A percentile compares a stretch with the other conserved stretches of the same genome.
phyloP scores from a whole-genome alignment of 2,113 vertebrate genomes.

The Anoplopoma fimbria region DNA sequence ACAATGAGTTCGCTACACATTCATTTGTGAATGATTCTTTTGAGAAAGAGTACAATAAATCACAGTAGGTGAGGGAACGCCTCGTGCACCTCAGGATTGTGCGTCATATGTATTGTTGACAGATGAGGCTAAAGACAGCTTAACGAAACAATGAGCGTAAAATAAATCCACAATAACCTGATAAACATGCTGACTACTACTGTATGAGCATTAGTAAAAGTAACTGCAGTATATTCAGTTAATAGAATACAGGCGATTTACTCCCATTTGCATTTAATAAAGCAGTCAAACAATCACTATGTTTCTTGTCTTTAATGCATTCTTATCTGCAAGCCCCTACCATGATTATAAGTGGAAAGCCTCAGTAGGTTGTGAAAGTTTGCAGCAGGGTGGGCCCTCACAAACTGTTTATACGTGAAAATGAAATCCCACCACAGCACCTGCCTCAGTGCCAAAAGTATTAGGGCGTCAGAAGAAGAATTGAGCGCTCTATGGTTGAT shows the following conservation, averaged over 20 bases:
- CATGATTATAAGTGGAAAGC: not conserved
- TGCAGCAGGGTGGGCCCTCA: not conserved
- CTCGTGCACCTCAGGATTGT: constrained; percentile 16
- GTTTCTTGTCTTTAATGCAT: not conserved
- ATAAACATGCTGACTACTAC: not conserved
- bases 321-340: not conserved
- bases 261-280: not conserved
- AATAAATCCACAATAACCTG: not conserved
- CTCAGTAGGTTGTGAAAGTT: not conserved
- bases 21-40: constrained; percentile 6
- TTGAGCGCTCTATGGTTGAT: not conserved
- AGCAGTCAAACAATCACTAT: not conserved
- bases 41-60: not conserved
- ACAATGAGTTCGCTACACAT: constrained; percentile 18
- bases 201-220: not conserved
- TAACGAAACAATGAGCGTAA: not conserved
- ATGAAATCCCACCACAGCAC: constrained; percentile 1
- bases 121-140: not conserved
- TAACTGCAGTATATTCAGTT: not conserved
- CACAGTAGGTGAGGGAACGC: not conserved
- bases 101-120: not conserved
- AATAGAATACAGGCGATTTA: not conserved
- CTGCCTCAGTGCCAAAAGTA: constrained; percentile 12
- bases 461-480: not conserved
- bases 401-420: not conserved